Base-by-base conservation (phyloP, 2,797 vertebrate species). In the Galaxias olidus region DNA sequence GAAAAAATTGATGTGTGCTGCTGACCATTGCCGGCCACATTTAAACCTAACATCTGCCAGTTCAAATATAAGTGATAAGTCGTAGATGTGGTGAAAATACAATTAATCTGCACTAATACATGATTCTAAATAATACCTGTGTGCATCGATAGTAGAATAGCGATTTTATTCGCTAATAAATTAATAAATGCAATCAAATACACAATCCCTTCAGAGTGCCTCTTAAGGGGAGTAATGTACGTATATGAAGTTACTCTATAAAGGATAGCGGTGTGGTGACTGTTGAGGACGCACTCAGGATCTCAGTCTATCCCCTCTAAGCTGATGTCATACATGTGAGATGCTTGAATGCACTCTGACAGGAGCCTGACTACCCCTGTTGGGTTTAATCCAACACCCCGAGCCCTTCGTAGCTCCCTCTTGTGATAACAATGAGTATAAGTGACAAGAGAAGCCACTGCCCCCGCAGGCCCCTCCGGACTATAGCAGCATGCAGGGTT, bases 391-490 rank as follows among this genome's bases (percentile, higher is more conserved):
- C 30, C 30, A 30, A 30, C 30, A 67, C 70, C 66, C 45, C 11
- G 55, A 66, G 58, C 44, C 61, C 64, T 68, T 76, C 56, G 76
- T 69, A 67, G 72, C 75, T 68, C 61, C 49, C 13, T 12, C 51
- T 20, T 18, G 61, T 61, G 63, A 69, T 56, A 60, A 66, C 6
- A 59, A 53, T 77, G 57, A 82, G 52, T 15, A 42, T 55, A 61
- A 65, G 77, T 68, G 72, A 80, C 75, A 76, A 76, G 77, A 71
- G 77, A 83, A 77, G 72, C 69, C 76, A 40, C 64, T 60, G 47
- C 51, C 63, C 40, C 63, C 69, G 74, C 66, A 71, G 62, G 46
- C 63, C 61, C 68, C 71, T 66, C 61, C 57, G 45, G 71, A 61
- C 64, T 54, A 60, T 75, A 69, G 62, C 18, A 62, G 19, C 71